These are phyloP conservation scores for Strigamia maritima DNA, from an alignment of 2,888 invertebrate species.

Conservation along the genomic window DNA sequence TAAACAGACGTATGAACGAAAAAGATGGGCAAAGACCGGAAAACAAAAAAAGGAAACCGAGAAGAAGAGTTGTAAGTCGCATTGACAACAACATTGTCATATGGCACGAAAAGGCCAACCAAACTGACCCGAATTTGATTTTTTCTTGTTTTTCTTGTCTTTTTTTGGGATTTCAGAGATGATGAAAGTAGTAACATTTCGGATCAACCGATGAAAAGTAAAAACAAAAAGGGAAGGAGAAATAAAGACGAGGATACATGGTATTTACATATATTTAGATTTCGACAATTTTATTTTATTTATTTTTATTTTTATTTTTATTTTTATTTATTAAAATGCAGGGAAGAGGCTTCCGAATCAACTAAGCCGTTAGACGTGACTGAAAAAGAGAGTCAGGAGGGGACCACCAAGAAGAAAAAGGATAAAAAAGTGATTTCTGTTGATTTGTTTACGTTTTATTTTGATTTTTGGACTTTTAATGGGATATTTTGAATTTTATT, in stretches of 20 bases:
- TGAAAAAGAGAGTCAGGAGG: not conserved
- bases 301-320: too few species aligned
- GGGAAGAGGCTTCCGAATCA: not conserved
- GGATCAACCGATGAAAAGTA: not conserved
- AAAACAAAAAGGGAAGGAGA: not conserved
- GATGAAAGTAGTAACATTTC: not conserved
- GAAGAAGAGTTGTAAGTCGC: conserved; percentile 5
- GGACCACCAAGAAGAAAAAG: not conserved
- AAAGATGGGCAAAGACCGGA: not conserved
- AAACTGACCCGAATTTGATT: too few species aligned
- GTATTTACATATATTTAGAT: too few species aligned
- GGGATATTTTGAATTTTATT: too few species aligned
- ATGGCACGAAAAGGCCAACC: too few species aligned
- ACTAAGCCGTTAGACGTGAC: not conserved
- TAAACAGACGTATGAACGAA: conserved; percentile 2
- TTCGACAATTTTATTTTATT: too few species aligned
- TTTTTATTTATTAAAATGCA: too few species aligned
- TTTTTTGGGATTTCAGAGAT: not conserved
- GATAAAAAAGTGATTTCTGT: not conserved
- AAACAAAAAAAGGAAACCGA: conserved; percentile 19
- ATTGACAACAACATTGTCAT: not conserved
- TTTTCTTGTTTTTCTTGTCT: not conserved
- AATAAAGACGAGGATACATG: not conserved
- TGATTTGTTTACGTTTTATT: not conserved
- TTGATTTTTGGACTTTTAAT: not conserved